Percentiles rank a stretch among this genome's conserved stretches.
phyloP scores from a whole-genome alignment of 1,140 invertebrate species.

The Teleogryllus occipitalis region DNA sequence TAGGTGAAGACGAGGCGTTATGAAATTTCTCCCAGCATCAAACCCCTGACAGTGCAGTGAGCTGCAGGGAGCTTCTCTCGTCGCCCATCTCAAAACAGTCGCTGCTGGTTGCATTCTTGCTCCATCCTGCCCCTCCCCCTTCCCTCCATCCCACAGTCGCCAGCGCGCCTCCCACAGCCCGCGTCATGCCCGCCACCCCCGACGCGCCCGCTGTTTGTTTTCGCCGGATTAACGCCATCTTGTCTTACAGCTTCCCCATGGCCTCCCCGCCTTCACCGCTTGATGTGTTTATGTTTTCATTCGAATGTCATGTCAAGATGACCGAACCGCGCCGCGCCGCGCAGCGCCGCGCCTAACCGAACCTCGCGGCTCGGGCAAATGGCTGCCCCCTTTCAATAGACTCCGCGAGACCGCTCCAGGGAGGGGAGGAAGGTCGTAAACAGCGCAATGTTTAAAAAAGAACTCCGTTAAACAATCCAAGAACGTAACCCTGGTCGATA shows the following conservation, averaged over 20 bases:
- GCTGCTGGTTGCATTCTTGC: too few species aligned
- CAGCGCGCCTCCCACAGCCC: too few species aligned
- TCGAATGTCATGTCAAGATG: not conserved
- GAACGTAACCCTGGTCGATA: too few species aligned
- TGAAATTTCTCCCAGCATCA: not conserved
- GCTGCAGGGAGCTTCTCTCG: too few species aligned
- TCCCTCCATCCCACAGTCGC: too few species aligned
- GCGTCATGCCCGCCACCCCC: too few species aligned
- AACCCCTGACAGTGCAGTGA: not conserved
- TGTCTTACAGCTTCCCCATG: not conserved
- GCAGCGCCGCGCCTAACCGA: too few species aligned
- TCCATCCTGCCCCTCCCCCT: too few species aligned
- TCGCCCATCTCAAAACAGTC: too few species aligned
- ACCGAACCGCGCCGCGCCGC: not conserved
- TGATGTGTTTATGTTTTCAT: not conserved
- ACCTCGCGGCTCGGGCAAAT: too few species aligned
- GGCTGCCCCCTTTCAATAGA: not conserved
- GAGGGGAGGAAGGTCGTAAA: not conserved
- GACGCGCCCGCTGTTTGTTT: not conserved
- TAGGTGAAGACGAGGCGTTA: too few species aligned
- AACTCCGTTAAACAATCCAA: not conserved
- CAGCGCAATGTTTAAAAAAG: not conserved
- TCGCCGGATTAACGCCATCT: not conserved
- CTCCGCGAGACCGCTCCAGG: not conserved
- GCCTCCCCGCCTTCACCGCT: too few species aligned